Conservation (phyloP, 2,113 vertebrate species). For the Hippocampus guttulatus region DNA sequence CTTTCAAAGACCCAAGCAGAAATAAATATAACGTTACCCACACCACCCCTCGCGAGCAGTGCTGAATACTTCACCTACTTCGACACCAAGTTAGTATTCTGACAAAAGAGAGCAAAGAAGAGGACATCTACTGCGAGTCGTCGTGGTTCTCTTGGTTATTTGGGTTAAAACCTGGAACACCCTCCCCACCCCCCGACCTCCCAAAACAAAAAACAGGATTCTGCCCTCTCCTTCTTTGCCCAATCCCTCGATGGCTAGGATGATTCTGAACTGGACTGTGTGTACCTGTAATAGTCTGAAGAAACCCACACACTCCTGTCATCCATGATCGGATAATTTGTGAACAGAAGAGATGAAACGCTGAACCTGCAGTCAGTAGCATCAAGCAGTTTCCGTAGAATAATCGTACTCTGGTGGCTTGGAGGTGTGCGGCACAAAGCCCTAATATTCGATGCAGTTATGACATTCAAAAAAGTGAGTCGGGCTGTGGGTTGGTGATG, state of each 20-base stretch:
- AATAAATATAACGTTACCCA: constrained; percentile 14
- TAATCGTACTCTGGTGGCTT: constrained; percentile 20
- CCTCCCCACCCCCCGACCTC: too few relatives aligned
- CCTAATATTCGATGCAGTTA: constrained; percentile 11
- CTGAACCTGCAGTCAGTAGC: constrained; percentile 43
- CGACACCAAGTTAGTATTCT: constrained; percentile 5
- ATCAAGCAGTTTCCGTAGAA: constrained; percentile 47
- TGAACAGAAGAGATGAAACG: constrained; percentile 39
- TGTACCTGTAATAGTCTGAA: constrained; percentile 44
- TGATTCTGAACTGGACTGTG: constrained; percentile 31
- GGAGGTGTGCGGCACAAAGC: constrained; percentile 16
- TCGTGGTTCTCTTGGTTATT: neutral
- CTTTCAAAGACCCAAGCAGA: constrained; percentile 11
- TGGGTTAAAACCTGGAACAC: neutral
- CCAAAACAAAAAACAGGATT: constrained; percentile 12
- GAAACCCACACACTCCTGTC: constrained; percentile 40
- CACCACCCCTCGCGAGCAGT: constrained; percentile 13
- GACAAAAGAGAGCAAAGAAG: constrained; percentile 1
- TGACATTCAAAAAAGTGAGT: constrained; percentile 30
- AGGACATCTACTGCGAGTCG: constrained; percentile 6
- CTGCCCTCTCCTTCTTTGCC: neutral
- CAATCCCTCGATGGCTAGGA: constrained; percentile 24
- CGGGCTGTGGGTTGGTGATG: constrained; percentile 10
- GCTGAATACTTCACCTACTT: constrained; percentile 23
- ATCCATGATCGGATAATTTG: constrained; percentile 45